Base-by-base conservation (phyloP, 2,888 invertebrate genomes). In the Thecophora atra region DNA sequence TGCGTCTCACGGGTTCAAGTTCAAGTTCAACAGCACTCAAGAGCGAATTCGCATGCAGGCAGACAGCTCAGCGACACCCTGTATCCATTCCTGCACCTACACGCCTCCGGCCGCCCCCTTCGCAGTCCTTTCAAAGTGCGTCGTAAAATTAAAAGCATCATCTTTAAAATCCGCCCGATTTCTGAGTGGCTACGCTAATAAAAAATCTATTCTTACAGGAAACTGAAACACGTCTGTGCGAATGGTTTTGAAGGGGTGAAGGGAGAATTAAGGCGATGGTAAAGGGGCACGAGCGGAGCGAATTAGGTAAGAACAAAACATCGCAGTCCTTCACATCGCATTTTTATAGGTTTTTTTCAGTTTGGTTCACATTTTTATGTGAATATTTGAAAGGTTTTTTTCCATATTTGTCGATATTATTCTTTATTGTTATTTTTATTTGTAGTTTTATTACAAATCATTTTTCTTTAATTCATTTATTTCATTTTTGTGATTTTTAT, bases 71-170 rank as follows among this genome's bases (percentile, higher is more conserved):
- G 6, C 37, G 37, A 37, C 37, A 37, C 37, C 37, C 37, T 37
- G 37, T 37, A 37, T 11, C 6, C 37, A 6, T 4, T 30, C 30
- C 30, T 30, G 30, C 37, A 6, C 37, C 37, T 6, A 37, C 37
- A 6, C 37, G 7, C 11, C 37, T 37, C 37, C 11, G 37, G 37
- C 37, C 24, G 28, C 21, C 24, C 11, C 58, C 26, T 58, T 11
- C 0, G 19, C 11, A 37, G 30, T 19, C 54, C 54, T 54, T 52
- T 52, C 67, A 37, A 19, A 30, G 52, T 19, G 42, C 21, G 67
- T 52, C 67, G 67, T 67, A 67, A 67, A 67, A 54, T 54, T 67
- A 67, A 67, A 56, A 67, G 52, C 54, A 19, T 54, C 67, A 37
- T 37, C 37, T 37, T 67, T 54, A 37, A 58, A 15, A 54, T 54